Percentiles rank a stretch among this genome's conserved stretches.
Conservation (phyloP, 2,113 vertebrate genomes). For the Anseranas semipalmata region DNA sequence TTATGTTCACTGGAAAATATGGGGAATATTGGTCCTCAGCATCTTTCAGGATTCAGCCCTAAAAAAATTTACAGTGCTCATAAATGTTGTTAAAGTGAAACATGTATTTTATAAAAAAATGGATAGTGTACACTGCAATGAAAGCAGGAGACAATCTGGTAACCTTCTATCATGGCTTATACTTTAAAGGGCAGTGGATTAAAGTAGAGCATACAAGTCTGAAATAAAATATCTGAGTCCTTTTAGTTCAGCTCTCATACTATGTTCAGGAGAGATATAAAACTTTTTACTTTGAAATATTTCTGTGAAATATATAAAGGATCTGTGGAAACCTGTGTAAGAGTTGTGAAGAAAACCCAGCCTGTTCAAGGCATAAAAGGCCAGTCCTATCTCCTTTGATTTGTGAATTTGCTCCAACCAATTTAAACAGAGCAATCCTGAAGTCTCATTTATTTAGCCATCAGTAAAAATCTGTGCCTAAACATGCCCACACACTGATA, state of each 20-base stretch:
- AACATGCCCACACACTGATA: not conserved
- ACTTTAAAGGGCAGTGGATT: conserved; percentile 52
- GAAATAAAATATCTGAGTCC: conserved; percentile 36
- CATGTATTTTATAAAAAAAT: not conserved
- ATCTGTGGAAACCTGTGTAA: conserved; percentile 11
- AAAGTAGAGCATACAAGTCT: conserved; percentile 24
- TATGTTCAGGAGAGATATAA: not conserved
- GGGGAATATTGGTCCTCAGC: not conserved
- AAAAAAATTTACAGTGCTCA: not conserved
- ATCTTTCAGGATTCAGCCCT: conserved; percentile 15
- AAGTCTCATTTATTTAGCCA: conserved; percentile 1
- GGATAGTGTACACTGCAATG: not conserved
- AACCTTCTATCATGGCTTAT: conserved; percentile 18
- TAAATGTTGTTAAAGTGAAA: conserved; percentile 34
- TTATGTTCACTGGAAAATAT: conserved; percentile 43
- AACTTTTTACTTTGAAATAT: conserved; percentile 37
- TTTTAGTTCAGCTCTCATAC: conserved; percentile 29
- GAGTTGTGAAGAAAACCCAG: conserved; percentile 31
- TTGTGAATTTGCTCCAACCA: not conserved
- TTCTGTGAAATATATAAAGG: conserved; percentile 44
- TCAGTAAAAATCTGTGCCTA: conserved; percentile 1
- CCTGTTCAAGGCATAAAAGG: conserved; percentile 14
- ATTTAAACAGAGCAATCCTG: not conserved
- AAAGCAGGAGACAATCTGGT: conserved; percentile 20
- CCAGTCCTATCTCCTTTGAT: conserved; percentile 19